Evolutionary conservation across 2,797 vertebrate species (phyloP), one percentile per base, ranked within the genome.

Genomic region (Sebastes vulpes): DNA sequence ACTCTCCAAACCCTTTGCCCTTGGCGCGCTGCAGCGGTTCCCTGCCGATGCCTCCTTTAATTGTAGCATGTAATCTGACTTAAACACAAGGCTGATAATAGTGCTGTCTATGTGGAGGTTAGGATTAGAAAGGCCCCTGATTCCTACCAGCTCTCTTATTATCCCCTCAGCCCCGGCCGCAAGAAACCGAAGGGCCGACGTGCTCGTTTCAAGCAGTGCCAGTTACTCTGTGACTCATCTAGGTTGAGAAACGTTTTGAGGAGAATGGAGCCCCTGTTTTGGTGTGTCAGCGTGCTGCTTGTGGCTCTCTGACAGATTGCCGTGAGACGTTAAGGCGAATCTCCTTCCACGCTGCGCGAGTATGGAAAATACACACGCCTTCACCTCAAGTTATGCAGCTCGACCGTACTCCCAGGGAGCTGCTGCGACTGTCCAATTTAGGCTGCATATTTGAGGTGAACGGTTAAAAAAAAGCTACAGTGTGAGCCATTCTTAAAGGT

Each of bases 71-170:
- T 95, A 95, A 95, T 95, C 94, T 89, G 91, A 87, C 85, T 92
- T 95, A 94, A 95, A 94, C 93, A 95, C 93, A 94, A 93, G 95
- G 92, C 92, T 94, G 94, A 95, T 95, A 94, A 94, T 94, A 93
- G 94, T 84, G 79, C 93, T 89, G 94, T 94, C 93, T 95, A 67
- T 93, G 89, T 82, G 81, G 90, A 92, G 90, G 93, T 93, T 92
- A 86, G 92, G 92, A 93, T 94, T 94, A 95, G 90, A 95, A 93
- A 92, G 89, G 92, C 86, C 93, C 93, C 92, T 82, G 90, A 93
- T 94, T 91, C 92, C 88, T 85, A 83, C 85, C 84, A 88, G 92
- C 93, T 95, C 94, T 96, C 94, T 96, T 95, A 96, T 96, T 96
- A 96, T 95, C 90, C 94, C 82, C 91, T 93, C 90, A 93, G 89